A percentile compares a stretch with the other conserved stretches of the same genome.
Conservation (phyloP, 2,113 vertebrate species). For the Antechinus flavipes region DNA sequence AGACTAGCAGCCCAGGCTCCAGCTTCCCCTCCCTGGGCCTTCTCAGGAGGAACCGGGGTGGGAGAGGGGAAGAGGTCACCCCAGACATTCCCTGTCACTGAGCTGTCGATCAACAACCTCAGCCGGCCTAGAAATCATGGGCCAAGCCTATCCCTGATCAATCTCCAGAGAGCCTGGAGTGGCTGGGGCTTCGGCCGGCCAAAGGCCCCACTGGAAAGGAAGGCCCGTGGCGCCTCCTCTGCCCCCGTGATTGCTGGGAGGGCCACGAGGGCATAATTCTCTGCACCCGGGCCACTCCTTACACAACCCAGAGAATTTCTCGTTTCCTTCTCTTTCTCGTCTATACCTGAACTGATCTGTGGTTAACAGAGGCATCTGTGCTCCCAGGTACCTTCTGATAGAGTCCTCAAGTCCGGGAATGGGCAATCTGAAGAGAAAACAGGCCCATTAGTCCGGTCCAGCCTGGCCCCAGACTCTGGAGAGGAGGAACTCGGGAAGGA, state of each 20-base stretch:
- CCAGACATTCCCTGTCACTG: background rate
- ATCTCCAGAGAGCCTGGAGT: background rate
- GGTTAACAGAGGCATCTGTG: constrained; percentile 91
- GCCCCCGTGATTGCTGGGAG: too few species aligned
- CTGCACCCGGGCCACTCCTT: background rate
- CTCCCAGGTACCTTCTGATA: constrained; percentile 89
- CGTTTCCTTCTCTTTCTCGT: background rate
- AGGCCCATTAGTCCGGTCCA: too few species aligned
- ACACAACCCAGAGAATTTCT: background rate
- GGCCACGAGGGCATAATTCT: background rate
- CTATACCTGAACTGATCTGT: constrained; percentile 90
- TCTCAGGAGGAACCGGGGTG: background rate
- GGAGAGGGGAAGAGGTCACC: background rate
- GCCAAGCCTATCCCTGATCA: background rate
- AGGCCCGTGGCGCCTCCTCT: too few species aligned
- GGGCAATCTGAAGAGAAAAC: constrained; percentile 64
- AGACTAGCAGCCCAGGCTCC: background rate
- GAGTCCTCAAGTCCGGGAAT: constrained; percentile 93
- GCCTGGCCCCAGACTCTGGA: background rate
- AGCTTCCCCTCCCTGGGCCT: background rate
- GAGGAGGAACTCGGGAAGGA: background rate
- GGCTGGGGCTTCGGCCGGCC: too few species aligned
- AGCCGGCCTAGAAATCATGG: background rate
- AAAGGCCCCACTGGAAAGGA: background rate
- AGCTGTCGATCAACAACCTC: background rate